Percentiles rank a stretch among this genome's conserved stretches.
Conservation (phyloP, 2,797 vertebrate species). For the Chaetodon trifasciatus region DNA sequence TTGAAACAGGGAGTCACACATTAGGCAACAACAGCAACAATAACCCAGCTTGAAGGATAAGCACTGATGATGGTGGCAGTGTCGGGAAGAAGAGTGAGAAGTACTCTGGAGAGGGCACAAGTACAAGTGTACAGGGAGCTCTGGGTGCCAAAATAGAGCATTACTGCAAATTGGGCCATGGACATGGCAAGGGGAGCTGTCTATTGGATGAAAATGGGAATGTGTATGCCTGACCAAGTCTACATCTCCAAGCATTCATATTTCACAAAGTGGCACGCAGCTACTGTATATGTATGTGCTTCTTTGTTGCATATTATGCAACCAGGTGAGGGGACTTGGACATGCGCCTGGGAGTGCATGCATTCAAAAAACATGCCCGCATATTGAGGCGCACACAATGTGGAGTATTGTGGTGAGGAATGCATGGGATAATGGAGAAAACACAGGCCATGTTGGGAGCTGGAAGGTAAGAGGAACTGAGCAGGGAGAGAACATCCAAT, state of each 20-base stretch:
- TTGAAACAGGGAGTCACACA: constrained; percentile 20
- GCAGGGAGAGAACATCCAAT: constrained; percentile 78
- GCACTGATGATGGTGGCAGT: constrained; percentile 24
- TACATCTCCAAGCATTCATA: constrained; percentile 8
- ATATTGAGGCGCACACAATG: constrained; percentile 49
- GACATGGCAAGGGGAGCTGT: constrained; percentile 3
- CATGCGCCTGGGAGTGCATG: constrained; percentile 32
- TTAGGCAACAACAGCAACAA: constrained; percentile 34
- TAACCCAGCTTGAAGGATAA: constrained; percentile 22
- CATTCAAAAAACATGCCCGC: constrained; percentile 51
- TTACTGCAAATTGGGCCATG: constrained; percentile 32
- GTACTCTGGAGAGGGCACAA: constrained; percentile 33
- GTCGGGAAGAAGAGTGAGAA: background rate
- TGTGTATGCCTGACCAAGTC: constrained; percentile 11
- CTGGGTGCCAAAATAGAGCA: constrained; percentile 41
- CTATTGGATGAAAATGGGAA: constrained; percentile 8
- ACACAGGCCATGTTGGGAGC: constrained; percentile 57
- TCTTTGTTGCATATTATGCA: constrained; percentile 33
- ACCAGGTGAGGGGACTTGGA: constrained; percentile 50
- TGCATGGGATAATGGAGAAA: constrained; percentile 66
- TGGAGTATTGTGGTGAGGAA: constrained; percentile 49
- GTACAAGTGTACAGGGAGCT: constrained; percentile 36
- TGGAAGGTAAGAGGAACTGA: constrained; percentile 75
- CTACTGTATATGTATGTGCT: constrained; percentile 6
- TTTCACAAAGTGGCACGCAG: background rate